Evolutionary conservation across 2,113 vertebrate genomes (phyloP), one percentile per base, ranked within the genome.

Genomic region (Saccopteryx bilineata): DNA sequence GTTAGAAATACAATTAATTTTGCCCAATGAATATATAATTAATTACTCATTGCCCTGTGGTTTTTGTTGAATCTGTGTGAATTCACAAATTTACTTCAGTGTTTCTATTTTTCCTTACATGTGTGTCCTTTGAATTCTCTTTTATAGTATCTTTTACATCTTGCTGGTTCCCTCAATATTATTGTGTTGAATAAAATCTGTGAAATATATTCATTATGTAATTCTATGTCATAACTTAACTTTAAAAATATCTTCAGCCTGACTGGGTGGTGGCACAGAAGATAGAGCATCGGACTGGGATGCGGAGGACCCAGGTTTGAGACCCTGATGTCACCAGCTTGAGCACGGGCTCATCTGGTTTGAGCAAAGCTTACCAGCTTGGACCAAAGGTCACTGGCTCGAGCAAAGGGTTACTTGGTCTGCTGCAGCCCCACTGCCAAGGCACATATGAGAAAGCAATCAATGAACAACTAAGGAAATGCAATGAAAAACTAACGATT

Each of bases 1-100:
- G 8, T 82, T 92, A 92, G 46, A 56, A 83, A 93, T 87, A 1
- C 7, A 72, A 87, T 61, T 18, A 94, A 58, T 65, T 93, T 90
- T 66, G 14, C 10, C 39, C 28, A 66, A 15, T 66, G 19, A 17
- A 80, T 4, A 52, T 52, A 5, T 4, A 61, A n/a, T 46, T 82
- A 39, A 8, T 72, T 24, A 83, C 31, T 87, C 28, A 83, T 33
- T 91, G 17, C 24, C 23, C 17, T 75, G 4, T 86, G 23, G 9
- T 39, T 90, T 13, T 65, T 50, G 5, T 2, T 23, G 89, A 52
- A 66, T 83, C 23, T 79, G 9, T 19, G 56, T 14, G 3, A 65
- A 1, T 80, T 80, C 75, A 7, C 3, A 93, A 90, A 66, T 54
- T 92, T 8, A 90, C 7, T 24, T 93, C 17, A 79, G 1, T 65